Evolutionary conservation across 2,888 invertebrate species (phyloP).

Genomic region (Oeneis ivallda): DNA sequence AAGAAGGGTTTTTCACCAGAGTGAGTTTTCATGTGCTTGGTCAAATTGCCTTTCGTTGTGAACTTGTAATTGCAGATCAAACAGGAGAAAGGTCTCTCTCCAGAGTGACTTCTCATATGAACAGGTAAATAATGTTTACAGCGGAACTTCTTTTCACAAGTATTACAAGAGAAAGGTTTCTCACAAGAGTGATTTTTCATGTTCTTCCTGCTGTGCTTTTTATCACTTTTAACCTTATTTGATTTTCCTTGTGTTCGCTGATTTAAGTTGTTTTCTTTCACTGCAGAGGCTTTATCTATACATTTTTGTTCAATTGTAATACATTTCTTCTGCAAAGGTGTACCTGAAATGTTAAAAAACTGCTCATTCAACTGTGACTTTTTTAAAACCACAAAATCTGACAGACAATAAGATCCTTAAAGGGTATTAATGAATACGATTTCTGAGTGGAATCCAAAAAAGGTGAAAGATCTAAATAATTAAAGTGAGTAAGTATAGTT

Average conservation of each 20-base stretch:
- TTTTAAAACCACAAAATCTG: too few relatives aligned
- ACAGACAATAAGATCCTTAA: too few relatives aligned
- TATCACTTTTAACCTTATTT: not conserved
- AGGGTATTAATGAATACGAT: too few relatives aligned
- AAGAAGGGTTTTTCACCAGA: not conserved
- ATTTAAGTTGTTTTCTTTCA: not conserved
- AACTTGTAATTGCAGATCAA: constrained; percentile 1
- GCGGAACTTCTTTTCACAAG: not conserved
- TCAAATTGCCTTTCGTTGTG: not conserved
- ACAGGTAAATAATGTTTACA: not conserved
- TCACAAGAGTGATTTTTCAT: too few relatives aligned
- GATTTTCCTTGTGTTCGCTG: not conserved
- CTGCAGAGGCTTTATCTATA: not conserved
- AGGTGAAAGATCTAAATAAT: too few relatives aligned
- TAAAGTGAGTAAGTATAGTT: too few relatives aligned
- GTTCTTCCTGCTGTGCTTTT: not conserved
- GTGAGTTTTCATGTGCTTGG: constrained; percentile 5
- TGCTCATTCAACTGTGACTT: too few relatives aligned
- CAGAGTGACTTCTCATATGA: constrained; percentile 7
- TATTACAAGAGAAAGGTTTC: constrained; percentile 13
- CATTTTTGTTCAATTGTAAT: not conserved
- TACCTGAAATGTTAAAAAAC: not conserved
- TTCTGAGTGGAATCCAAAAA: too few relatives aligned
- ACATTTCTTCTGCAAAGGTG: not conserved
- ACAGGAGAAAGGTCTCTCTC: constrained; percentile 2